Base-by-base conservation (phyloP, 2,113 vertebrate genomes). In the Hemicordylus capensis region DNA sequence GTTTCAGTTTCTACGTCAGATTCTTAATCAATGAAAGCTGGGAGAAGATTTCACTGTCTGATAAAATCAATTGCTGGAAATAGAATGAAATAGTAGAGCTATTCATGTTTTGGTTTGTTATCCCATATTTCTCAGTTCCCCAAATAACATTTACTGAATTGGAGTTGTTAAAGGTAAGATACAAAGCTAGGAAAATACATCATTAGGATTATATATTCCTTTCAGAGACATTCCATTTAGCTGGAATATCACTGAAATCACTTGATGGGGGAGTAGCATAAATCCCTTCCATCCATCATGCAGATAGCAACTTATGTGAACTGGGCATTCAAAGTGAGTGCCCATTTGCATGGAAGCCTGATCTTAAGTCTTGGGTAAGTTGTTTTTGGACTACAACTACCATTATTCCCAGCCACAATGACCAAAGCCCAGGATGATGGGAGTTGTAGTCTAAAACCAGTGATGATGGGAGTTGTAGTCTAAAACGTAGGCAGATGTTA, bases 1-100 rank as follows among this genome's bases (percentile, higher is more conserved):
- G 79, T 90, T 88, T 91, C 74, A 77, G 72, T 82, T 92, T 87
- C 51, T 56, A 58, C 34, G n/a, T 80, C 39, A 81, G 34, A 76
- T 82, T 93, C 90, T 69, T 89, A 81, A 91, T 73, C 34, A 56
- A 79, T 31, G 34, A 63, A 88, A 83, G 6, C 39, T 48, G 85
- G 72, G 20, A 37, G 67, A 82, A 72, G 28, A 6, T 5, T 59
- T 39, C 70, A 22, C 28, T 24, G 9, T 56, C 67, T 81, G 37
- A 44, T 51, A 81, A 67, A 54, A 69, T 81, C 51, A 46, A 34
- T 81, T 28, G 34, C 48, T 39, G 34, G 51, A 69, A 59, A 81
- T 17, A 39, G 4, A 24, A 51, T 59, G 8, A 58, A 44, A 72
- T 17, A 26, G 34, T 37, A 44, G 44, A n/a, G 17, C 44, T 58